phyloP scores from a whole-genome alignment of 2,113 vertebrate species.

The Chaetodon auriga region DNA sequence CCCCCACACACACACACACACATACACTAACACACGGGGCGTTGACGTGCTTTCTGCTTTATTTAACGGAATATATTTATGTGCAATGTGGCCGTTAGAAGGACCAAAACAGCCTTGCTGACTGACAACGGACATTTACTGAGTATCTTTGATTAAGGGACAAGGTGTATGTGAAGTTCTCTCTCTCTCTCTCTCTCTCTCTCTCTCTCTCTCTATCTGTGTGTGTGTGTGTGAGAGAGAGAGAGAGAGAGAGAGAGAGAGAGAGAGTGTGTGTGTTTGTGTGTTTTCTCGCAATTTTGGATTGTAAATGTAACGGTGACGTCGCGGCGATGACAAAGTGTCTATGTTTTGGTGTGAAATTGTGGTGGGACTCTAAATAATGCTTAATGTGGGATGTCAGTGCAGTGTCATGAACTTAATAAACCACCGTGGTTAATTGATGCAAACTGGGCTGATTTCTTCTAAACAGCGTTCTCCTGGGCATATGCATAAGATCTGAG shows the following conservation, averaged over 20 bases:
- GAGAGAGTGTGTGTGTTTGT: conserved; percentile 3
- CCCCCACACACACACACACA: neutral
- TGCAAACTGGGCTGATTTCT: neutral
- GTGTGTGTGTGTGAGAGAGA: neutral
- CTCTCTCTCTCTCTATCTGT: too few relatives aligned
- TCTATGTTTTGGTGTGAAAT: conserved; percentile 51
- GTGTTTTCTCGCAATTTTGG: conserved; percentile 3
- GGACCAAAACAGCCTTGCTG: conserved; percentile 4
- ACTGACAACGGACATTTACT: conserved; percentile 1
- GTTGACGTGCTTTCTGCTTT: conserved; percentile 37
- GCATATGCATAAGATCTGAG: neutral
- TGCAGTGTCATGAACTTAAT: conserved; percentile 93
- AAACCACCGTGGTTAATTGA: conserved; percentile 81
- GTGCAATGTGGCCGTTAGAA: conserved; percentile 69
- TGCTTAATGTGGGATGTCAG: conserved; percentile 89
- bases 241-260: too few relatives aligned
- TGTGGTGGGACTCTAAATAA: conserved; percentile 51
- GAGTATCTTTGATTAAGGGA: conserved; percentile 22
- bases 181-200: conserved; percentile 17
- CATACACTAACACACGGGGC: conserved; percentile 1
- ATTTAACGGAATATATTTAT: conserved; percentile 77
- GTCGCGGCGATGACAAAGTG: conserved; percentile 34
- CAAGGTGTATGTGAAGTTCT: conserved; percentile 40
- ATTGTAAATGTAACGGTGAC: conserved; percentile 52
- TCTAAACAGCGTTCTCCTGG: neutral